Evolutionary conservation across 2,797 vertebrate species (phyloP), one percentile per base, ranked within the genome.

Genomic region (Alca torda): DNA sequence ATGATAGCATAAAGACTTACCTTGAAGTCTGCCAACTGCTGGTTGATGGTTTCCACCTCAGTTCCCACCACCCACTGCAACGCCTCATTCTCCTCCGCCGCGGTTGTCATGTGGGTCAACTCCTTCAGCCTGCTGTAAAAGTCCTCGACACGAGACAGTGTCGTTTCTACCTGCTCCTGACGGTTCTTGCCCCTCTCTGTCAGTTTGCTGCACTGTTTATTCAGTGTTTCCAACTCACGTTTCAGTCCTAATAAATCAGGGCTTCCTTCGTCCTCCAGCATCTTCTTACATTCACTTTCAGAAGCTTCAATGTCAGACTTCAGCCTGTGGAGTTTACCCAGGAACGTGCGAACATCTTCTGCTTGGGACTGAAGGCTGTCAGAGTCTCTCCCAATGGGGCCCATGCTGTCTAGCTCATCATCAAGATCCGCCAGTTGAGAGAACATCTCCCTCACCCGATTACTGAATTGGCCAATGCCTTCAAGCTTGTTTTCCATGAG

Each of bases 321-420:
- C 48, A 99, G 98, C 50, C 73, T 39, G 6, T 98, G 96, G 54
- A 99, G 98, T 26, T 98, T 99, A 83, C 97, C 98, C 94, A 99
- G 97, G 98, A 99, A 99, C 13, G 96, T 93, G 12, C 97, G 98
- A 24, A 99, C 97, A 6, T 99, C 98, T 56, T 99, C 99, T 0
- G 99, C 98, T 96, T 99, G 99, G 9, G 99, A 99, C 78, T 99
- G 99, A 39, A 99, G 98, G 28, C 99, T 99, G 97, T 99, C 99
- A 0, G 98, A 97, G 54, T 99, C 99, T 0, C 99, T 99, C 15
- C 99, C 99, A 0, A 99, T 98, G 5, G 99, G 98, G 84, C 99
- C 98, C 98, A 99, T 98, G 84, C 98, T 98, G 96, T 99, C 99
- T 20, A 99, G 98, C 84, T 99, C 99, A 23, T 99, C 99, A 1